Base-by-base conservation (phyloP, 1,140 invertebrate species). In the Pararge aegeria region DNA sequence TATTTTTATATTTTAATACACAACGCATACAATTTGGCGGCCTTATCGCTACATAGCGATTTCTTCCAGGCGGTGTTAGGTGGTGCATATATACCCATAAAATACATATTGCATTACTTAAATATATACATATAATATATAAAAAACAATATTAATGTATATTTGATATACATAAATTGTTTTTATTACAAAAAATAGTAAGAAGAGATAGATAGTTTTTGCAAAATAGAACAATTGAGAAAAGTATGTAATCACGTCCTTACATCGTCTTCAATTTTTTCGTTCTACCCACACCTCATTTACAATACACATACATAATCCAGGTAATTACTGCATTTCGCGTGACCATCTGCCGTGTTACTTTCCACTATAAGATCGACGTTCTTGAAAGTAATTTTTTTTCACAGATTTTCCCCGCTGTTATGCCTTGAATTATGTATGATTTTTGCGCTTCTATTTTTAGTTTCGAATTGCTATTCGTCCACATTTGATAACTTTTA, bases 371-470 rank as follows among this genome's bases (percentile, higher is more conserved):
- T 70, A 76, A 78, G 76, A 77, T 64, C 64, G 56, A 13, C 44
- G 55, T 38, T 19, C 63, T 70, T 40, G 78, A 83, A 79, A 83
- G 78, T 83, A 75, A 68, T 71, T 80, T 83, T 82, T 77, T 78
- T 64, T 56, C 15, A 58, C 30, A 13, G 42, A 74, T 73, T 83
- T 83, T 83, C 76, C 64, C 76, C 72, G 55, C 48, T 80, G 75
- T 77, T 70, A 83, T 83, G 76, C 58, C 15, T 64, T 68, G 68
- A 64, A 68, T 77, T 77, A 66, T 72, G 64, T 74, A 77, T 75
- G 68, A 57, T 57, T 64, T 44, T 66, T 51, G n/a, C 51, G 53
- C 27, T 48, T 65, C 27, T 61, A 51, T 21, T 55, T 61, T 49
- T 61, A 55, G 42, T 61, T 50, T 61, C 29, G 18, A 53, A 60